Percentiles rank a stretch among this genome's conserved stretches.
Evolutionary conservation across 2,113 vertebrate species (phyloP).

Genomic region (Rhinoptilus africanus): DNA sequence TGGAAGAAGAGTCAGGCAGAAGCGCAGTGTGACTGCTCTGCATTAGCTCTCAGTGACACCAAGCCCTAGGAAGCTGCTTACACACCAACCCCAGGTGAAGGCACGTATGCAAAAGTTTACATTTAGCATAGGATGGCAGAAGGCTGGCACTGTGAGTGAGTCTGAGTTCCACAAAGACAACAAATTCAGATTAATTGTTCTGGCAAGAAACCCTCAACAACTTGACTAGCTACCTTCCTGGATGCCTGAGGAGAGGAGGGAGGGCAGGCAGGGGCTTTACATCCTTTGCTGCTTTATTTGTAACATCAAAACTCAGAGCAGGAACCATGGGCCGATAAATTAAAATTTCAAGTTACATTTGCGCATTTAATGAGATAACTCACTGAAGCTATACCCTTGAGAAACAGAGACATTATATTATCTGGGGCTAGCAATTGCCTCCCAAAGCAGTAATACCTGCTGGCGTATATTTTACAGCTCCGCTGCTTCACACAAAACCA

Average conservation of each 20-base stretch:
- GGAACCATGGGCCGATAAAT: background rate
- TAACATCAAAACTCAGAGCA: background rate
- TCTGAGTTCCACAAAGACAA: background rate
- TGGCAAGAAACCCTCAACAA: background rate
- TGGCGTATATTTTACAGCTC: background rate
- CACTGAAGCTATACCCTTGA: background rate
- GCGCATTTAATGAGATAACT: background rate
- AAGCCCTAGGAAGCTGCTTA: background rate
- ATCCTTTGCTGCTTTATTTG: background rate
- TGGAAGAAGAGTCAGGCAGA: background rate
- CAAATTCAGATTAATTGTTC: background rate
- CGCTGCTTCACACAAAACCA: background rate
- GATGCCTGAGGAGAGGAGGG: background rate
- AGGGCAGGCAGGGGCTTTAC: background rate
- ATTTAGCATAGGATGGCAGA: background rate
- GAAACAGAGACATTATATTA: rapidly evolving
- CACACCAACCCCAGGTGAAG: background rate
- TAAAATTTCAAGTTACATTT: background rate
- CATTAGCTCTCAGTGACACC: background rate
- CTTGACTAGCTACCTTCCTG: background rate
- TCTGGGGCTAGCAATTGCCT: background rate
- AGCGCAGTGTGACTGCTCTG: background rate
- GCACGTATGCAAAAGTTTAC: background rate
- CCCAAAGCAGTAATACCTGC: background rate
- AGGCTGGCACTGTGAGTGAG: background rate